Conservation (phyloP, 2,113 vertebrate species). For the Rhinogobius similis region DNA sequence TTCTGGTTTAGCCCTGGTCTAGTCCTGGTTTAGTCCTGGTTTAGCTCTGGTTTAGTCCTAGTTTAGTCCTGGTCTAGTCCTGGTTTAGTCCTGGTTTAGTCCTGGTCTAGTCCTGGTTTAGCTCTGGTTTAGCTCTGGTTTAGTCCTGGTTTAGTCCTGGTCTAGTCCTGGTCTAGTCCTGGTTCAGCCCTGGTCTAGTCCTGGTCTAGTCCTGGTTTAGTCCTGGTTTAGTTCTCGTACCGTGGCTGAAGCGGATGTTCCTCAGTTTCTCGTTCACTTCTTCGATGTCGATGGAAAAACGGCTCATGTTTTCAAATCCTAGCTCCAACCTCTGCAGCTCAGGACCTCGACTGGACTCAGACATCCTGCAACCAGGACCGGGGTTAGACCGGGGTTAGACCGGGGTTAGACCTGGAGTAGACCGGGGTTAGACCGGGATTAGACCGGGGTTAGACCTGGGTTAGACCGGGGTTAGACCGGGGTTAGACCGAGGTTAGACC, state of each 20-base stretch:
- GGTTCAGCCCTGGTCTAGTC: background rate
- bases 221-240: slow-evolving; percentile 51
- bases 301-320: slow-evolving; percentile 85
- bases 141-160: background rate
- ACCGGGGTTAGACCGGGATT: background rate
- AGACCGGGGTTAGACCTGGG: background rate
- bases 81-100: too few relatives aligned
- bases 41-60: background rate
- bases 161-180: background rate
- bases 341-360: slow-evolving; percentile 76
- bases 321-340: slow-evolving; percentile 78
- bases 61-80: background rate
- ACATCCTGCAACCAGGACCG: slow-evolving; percentile 77
- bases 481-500: background rate
- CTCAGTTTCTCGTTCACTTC: slow-evolving; percentile 79
- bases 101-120: background rate
- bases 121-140: background rate
- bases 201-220: background rate
- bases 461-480: too few relatives aligned
- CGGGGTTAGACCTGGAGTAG: background rate
- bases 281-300: slow-evolving; percentile 82
- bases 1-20: too few relatives aligned
- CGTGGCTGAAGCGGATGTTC: slow-evolving; percentile 84
- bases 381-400: background rate
- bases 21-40: too few relatives aligned